Conservation (phyloP, 1,140 invertebrate genomes). For the Melipona quadrifasciata region DNA sequence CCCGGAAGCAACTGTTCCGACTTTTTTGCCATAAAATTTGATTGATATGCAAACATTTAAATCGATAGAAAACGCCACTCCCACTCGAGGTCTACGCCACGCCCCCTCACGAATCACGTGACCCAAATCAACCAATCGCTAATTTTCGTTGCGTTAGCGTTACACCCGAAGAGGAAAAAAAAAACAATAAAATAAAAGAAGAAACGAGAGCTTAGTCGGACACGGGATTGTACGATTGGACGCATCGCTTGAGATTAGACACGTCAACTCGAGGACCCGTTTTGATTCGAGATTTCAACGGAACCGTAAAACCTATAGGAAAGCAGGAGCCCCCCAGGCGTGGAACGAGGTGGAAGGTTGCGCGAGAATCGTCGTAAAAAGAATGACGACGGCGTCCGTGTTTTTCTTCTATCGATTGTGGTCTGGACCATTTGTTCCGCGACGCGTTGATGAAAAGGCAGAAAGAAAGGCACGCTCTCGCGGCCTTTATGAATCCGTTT, state of each 20-base stretch:
- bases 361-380: not conserved
- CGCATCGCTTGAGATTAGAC: not conserved
- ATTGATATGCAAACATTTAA: no score
- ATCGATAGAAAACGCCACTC: no score
- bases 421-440: constrained; percentile 12
- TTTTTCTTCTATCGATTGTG: not conserved
- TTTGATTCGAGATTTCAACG: not conserved
- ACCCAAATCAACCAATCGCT: no score
- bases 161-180: no score
- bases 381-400: not conserved
- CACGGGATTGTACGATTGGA: not conserved
- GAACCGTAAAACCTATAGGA: not conserved
- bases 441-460: constrained; percentile 15
- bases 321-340: not conserved
- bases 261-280: not conserved
- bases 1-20: no score
- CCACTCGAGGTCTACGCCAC: no score
- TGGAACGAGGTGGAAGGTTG: not conserved
- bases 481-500: constrained; percentile 45
- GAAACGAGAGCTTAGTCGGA: fast-evolving
- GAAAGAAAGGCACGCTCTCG: not conserved
- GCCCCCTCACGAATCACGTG: no score
- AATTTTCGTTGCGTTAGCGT: no score
- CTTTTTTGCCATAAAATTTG: no score
- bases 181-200: not conserved